Evolutionary conservation across 2,797 vertebrate species (phyloP), one percentile per base, ranked within the genome.

Genomic region (Gobionotothen gibberifrons): DNA sequence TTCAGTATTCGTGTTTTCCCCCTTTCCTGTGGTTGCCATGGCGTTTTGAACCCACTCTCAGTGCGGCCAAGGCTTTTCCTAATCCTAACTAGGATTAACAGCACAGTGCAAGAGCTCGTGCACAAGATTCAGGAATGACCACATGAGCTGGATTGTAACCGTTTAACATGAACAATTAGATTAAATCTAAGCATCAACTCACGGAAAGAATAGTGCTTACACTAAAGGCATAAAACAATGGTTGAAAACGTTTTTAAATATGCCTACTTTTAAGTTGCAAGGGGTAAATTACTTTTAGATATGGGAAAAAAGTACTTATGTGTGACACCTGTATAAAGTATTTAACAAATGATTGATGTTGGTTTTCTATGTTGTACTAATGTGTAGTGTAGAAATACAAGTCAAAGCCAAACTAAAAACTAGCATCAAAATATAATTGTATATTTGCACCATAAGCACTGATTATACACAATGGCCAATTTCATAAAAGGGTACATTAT

Each of bases 11-110:
- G 82, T 59, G 81, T 55, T 72, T 69, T 14, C 32, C 36, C 54
- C 39, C 68, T 43, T 76, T 81, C 87, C 63, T 70, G 58, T 47
- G 54, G 93, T 93, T 92, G 88, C 88, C 89, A 94, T 92, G 91
- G 89, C 56, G 67, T 72, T 85, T 77, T 81, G 53, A 80, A 77
- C 64, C 82, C 60, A 79, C 5, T 77, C 87, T 79, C 72, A 78
- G 54, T 55, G 64, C 44, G 67, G 55, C 44, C 71, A 39, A 84
- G 68, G 85, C 77, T 90, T 87, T 81, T 21, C n/a, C 79, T 93
- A 94, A 94, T 93, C 91, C 91, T 57, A 68, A 87, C 85, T 19
- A 56, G 89, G 90, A 92, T 94, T 94, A 93, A 53, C 72, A 36
- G 51, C 62, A 68, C 75, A 63, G 17, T 44, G 68, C 58, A 39